These are phyloP conservation scores for Ornithoptera priamus DNA, from an alignment of 2,888 invertebrate genomes.

Conservation along the genomic window DNA sequence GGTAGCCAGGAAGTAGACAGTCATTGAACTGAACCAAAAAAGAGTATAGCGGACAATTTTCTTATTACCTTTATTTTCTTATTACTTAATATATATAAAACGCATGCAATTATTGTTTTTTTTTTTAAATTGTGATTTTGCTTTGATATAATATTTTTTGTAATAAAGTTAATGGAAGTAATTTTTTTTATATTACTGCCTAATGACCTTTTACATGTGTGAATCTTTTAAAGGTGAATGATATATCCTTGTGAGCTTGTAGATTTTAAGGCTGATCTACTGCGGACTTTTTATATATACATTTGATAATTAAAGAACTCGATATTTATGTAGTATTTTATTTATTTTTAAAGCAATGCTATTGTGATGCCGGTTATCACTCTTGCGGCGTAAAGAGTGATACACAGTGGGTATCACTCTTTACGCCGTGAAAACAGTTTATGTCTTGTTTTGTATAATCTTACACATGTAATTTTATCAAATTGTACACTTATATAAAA, in stretches of 20 bases:
- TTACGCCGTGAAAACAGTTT: too few relatives aligned
- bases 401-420: too few relatives aligned
- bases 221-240: constrained; percentile 24
- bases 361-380: neutral
- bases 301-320: neutral
- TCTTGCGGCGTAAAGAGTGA: too few relatives aligned
- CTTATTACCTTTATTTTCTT: neutral
- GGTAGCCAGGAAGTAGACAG: too few relatives aligned
- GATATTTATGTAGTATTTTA: neutral
- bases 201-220: constrained; percentile 4
- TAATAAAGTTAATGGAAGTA: too few relatives aligned
- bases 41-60: neutral
- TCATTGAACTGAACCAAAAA: neutral
- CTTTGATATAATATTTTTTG: too few relatives aligned
- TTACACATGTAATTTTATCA: too few relatives aligned
- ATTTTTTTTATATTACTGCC: too few relatives aligned
- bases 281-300: neutral
- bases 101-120: too few relatives aligned
- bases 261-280: constrained; percentile 25
- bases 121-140: too few relatives aligned
- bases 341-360: neutral
- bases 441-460: too few relatives aligned
- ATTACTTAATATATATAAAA: neutral
- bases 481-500: too few relatives aligned
- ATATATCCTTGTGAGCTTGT: constrained; percentile 26